phyloP scores from a whole-genome alignment of 2,113 vertebrate genomes.

The Labrus mixtus region DNA sequence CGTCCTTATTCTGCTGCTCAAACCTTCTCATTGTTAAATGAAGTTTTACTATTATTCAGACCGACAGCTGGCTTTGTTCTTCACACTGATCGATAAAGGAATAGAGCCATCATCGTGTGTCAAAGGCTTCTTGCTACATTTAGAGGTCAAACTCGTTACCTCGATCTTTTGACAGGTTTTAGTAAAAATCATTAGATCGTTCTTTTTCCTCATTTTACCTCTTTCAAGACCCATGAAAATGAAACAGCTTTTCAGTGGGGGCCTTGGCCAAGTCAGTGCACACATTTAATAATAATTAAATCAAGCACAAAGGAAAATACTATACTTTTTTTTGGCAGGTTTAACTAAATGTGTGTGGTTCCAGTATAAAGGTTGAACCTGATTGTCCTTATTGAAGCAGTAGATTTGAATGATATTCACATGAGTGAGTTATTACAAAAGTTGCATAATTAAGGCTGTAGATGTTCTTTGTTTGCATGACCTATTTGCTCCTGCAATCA shows the following conservation, averaged over 20 bases:
- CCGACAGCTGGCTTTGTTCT: background rate
- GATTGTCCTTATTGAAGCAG: background rate
- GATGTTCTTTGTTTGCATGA: background rate
- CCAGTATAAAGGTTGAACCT: background rate
- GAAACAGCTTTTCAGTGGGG: background rate
- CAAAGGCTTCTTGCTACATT: no score
- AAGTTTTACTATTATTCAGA: background rate
- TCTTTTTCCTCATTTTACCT: no score
- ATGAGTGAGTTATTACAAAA: background rate
- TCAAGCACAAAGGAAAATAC: no score
- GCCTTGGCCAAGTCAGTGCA: background rate
- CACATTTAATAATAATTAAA: background rate
- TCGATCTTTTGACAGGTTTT: background rate
- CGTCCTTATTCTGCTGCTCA: background rate
- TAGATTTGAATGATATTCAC: background rate
- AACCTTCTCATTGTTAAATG: background rate
- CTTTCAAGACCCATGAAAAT: background rate
- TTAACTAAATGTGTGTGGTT: no score
- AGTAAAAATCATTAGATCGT: background rate
- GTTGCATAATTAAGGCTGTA: background rate
- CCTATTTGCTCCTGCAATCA: slow-evolving; percentile 21
- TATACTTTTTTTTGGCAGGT: no score
- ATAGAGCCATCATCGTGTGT: no score
- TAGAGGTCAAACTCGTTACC: no score
- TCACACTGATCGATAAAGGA: background rate